phyloP scores from a whole-genome alignment of 2,113 vertebrate genomes.

The Poecile atricapillus region DNA sequence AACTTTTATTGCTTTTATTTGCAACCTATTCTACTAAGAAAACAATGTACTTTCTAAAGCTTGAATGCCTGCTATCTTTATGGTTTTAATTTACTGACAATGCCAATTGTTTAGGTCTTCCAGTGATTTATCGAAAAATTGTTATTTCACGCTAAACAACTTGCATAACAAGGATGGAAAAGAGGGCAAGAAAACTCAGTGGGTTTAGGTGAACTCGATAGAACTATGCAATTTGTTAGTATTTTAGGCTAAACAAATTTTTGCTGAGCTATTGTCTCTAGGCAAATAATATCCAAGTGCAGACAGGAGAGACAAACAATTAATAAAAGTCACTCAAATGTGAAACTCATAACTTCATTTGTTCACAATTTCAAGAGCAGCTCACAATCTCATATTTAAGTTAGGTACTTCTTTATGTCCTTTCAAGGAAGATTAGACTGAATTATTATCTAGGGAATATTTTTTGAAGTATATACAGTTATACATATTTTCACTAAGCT shows the following conservation, averaged over 20 bases:
- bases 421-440: not conserved
- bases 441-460: not conserved
- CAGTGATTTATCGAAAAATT: not conserved
- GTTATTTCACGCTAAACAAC: not conserved
- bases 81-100: not conserved
- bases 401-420: not conserved
- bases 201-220: not conserved
- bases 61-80: not conserved
- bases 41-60: not conserved
- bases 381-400: not conserved
- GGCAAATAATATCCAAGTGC: not conserved
- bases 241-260: not conserved
- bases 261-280: not conserved
- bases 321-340: not conserved
- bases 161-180: not conserved
- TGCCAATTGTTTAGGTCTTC: not conserved
- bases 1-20: not conserved
- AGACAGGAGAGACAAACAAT: not conserved
- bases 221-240: not conserved
- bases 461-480: not conserved
- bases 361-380: not conserved
- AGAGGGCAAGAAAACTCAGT: not conserved
- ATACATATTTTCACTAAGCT: not conserved
- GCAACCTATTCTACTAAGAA: not conserved
- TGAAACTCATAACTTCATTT: not conserved